A percentile compares a stretch with the other conserved stretches of the same genome.
Evolutionary conservation across 1,140 invertebrate species (phyloP).

Genomic region (Drosophila albomicans): DNA sequence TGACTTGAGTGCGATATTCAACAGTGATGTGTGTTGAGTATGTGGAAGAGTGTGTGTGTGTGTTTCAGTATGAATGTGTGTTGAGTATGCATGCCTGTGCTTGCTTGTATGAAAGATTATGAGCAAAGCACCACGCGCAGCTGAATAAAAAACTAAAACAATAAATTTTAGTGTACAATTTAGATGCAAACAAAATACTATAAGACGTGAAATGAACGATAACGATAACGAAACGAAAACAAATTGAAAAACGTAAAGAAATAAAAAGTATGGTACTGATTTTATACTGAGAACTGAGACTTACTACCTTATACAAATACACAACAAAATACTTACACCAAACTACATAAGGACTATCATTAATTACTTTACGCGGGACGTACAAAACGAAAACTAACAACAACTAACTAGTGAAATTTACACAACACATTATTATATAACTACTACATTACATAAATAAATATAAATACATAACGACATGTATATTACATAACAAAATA

Average conservation of each 20-base stretch:
- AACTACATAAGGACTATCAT: conserved; percentile 67
- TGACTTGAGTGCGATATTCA: background rate
- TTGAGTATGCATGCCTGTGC: conserved; percentile 9
- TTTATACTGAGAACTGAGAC: conserved; percentile 83
- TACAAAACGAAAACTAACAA: conserved; percentile 56
- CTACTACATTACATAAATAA: conserved; percentile 47
- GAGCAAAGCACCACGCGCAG: conserved; percentile 75
- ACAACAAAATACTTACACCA: conserved; percentile 41
- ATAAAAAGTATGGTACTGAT: conserved; percentile 70
- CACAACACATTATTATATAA: conserved; percentile 42
- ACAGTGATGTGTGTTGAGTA: conserved; percentile 5
- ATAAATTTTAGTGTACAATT: conserved; percentile 49
- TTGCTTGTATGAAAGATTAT: conserved; percentile 22
- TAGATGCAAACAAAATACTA: conserved; percentile 22
- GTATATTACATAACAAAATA: conserved; percentile 45
- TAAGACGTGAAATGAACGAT: conserved; percentile 11
- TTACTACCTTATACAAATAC: conserved; percentile 75
- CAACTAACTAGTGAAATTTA: conserved; percentile 76
- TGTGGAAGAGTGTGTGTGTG: background rate
- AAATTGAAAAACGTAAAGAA: conserved; percentile 53
- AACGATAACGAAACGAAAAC: conserved; percentile 28
- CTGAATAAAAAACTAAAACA: conserved; percentile 51
- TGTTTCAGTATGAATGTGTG: conserved; percentile 7
- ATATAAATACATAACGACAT: conserved; percentile 27
- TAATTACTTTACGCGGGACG: conserved; percentile 74